A percentile compares a stretch with the other conserved stretches of the same genome.
Conservation (phyloP, 2,888 invertebrate genomes). For the Pristionchus japonicus region DNA sequence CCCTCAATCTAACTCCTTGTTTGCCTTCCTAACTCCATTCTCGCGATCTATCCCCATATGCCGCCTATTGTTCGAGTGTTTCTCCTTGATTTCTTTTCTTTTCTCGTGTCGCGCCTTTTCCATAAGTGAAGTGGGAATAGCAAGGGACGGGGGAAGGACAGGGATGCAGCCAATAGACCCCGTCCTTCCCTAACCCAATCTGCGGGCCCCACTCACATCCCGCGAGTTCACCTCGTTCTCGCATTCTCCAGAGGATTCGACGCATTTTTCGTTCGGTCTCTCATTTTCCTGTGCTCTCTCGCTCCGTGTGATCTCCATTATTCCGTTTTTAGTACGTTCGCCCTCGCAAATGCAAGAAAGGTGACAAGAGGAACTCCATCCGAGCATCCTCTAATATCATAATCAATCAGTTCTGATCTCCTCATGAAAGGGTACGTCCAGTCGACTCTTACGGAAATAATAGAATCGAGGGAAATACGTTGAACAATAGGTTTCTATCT, state of each 20-base stretch:
- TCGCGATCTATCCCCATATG: neutral
- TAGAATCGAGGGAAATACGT: no score
- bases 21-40: neutral
- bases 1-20: neutral
- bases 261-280: neutral
- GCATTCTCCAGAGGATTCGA: neutral
- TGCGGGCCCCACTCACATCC: neutral
- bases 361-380: neutral
- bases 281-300: neutral
- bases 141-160: neutral
- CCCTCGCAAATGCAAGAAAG: neutral
- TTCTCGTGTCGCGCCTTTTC: neutral
- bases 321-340: neutral
- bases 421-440: neutral
- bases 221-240: neutral
- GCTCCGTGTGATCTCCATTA: neutral
- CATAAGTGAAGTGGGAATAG: neutral
- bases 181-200: slow-evolving; percentile 13
- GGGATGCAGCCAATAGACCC: neutral
- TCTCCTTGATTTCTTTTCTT: neutral
- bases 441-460: no score
- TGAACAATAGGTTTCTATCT: no score
- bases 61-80: slow-evolving; percentile 23
- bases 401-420: neutral
- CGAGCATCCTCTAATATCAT: neutral